Base-by-base conservation (phyloP, 2,797 vertebrate species). In the Smutsia temminckii region DNA sequence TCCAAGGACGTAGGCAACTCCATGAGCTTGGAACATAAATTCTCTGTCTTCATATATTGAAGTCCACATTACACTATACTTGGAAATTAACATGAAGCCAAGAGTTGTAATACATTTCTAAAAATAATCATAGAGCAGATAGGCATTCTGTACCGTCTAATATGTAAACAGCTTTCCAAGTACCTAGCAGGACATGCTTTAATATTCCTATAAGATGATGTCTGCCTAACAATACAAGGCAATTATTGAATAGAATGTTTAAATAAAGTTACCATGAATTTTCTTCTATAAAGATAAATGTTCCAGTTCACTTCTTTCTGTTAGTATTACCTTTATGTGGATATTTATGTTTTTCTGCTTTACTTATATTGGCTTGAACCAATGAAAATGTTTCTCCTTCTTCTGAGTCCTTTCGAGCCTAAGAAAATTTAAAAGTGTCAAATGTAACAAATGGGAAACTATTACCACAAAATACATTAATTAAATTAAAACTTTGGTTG, bases 331-430 rank as follows among this genome's bases (percentile, higher is more conserved):
- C 98, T 98, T 98, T 95, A 87, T 95, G 92, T 5, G 55, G 64
- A 57, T 72, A 95, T 83, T 97, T 98, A 11, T 27, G 66, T 87
- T 95, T 98, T 63, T 98, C 98, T 95, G 96, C 91, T 74, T 90
- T 40, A 1, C 94, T 95, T 91, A 98, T 90, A 77, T 95, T 98
- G 96, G 64, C 98, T 93, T 97, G 98, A 61, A 90, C 83, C 68
- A 89, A 89, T 92, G 95, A 66, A 13, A 93, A 91, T 0, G 37
- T 84, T 75, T 97, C 98, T 86, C 96, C 97, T 68, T 96, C 98
- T 95, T 96, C 98, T 14, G 96, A 71, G 57, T 98, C 97, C 89
- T 98, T 98, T 42, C 93, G 98, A 96, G 95, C 97, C 99, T 99
- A 96, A 97, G 93, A 8, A 93, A 98, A 98, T 68, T 92, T 77